Base-by-base conservation (phyloP, 2,888 invertebrate species). In the Epinotia nisella region DNA sequence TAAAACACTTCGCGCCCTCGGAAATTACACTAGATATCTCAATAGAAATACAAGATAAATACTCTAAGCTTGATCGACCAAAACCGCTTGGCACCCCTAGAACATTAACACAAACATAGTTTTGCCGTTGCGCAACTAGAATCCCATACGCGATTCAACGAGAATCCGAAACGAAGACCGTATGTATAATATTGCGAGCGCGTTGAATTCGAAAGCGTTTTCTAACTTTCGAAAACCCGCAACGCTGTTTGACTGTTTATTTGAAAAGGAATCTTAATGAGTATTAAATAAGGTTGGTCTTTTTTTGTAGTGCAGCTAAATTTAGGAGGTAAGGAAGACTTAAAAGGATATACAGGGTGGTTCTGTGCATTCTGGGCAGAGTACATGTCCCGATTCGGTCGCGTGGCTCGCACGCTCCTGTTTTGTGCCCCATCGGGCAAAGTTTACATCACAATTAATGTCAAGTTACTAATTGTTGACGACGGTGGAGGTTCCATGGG, bases 371-470 rank as follows among this genome's bases (percentile, higher is more conserved):
- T 49, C 3, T 62, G 72, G 72, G 55, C 2, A 61, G 41, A 49
- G 17, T 53, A 67, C 15, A 55, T 19, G 56, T 41, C 55, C 58
- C 24, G 58, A 29, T 53, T 83, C 74, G 61, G 87, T 75, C 89
- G 83, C 89, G 89, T 90, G 90, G 74, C 85, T 58, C 76, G 76
- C 90, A 85, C 90, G 90, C 86, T 90, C 76, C 83, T 77, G 68
- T 75, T 77, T 78, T 75, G 74, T 75, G 78, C 76, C 82, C 82
- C 79, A 79, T 79, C 81, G 81, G 75, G 78, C 80, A 76, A 86
- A 88, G 84, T 89, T 87, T 86, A 87, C 82, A 86, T 88, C 85
- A 85, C 87, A 87, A 87, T 90, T 88, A 86, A 87, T 87, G 90
- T 90, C 88, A 89, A 82, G 79, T 83, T 78, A 82, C 87, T 89